Conservation (phyloP, 2,888 invertebrate genomes). For the Aricia artaxerxes region DNA sequence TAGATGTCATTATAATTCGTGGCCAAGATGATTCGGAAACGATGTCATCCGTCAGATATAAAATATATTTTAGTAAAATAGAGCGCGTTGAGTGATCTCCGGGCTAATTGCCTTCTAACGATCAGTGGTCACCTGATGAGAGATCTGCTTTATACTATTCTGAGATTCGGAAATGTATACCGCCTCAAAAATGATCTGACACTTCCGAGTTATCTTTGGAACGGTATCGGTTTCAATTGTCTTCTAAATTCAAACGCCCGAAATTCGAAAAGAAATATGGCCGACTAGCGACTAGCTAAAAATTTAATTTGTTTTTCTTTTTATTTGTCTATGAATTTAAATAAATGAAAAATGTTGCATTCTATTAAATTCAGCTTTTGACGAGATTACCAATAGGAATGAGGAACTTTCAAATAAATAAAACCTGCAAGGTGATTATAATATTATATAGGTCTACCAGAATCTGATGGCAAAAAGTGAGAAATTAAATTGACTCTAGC, state of each 20-base stretch:
- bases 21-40: constrained; percentile 45
- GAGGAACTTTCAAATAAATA: too few relatives aligned
- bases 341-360: not conserved
- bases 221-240: constrained; percentile 57
- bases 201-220: constrained; percentile 71
- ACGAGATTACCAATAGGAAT: not conserved
- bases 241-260: not conserved
- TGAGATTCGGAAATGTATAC: constrained; percentile 75
- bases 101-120: constrained; percentile 79
- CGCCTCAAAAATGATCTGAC: constrained; percentile 62
- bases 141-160: constrained; percentile 77
- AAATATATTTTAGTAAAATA: constrained; percentile 67
- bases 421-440: too few relatives aligned
- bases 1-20: constrained; percentile 41
- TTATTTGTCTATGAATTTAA: not conserved
- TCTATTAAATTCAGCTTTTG: not conserved
- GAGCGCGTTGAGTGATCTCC: constrained; percentile 70
- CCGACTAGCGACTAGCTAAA: not conserved
- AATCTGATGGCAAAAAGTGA: too few relatives aligned
- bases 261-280: not conserved
- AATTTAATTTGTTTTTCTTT: not conserved
- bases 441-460: too few relatives aligned
- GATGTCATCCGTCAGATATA: constrained; percentile 52
- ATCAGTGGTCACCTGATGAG: constrained; percentile 64
- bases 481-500: too few relatives aligned